Evolutionary conservation across 2,888 invertebrate genomes (phyloP).

Genomic region (Globia sparganii): DNA sequence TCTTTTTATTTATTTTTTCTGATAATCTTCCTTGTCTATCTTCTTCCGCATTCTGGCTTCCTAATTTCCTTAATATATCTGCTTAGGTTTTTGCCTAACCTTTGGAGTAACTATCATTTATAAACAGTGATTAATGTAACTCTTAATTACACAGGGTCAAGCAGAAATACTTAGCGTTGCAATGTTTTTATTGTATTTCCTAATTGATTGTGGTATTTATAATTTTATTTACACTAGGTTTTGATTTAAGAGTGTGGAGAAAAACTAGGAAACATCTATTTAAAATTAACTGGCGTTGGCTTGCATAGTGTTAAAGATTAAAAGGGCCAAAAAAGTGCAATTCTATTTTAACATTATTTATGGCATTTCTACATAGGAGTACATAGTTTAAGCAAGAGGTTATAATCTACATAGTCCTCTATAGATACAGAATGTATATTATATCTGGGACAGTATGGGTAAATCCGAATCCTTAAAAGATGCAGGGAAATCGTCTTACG

Average conservation of each 20-base stretch:
- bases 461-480: neutral
- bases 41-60: neutral
- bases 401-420: neutral
- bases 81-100: neutral
- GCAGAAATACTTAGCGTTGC: neutral
- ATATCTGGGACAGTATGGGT: neutral
- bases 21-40: neutral
- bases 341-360: neutral
- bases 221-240: neutral
- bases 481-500: neutral
- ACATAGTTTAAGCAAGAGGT: neutral
- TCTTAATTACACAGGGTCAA: conserved; percentile 30
- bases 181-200: conserved; percentile 1
- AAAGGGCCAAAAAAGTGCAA: neutral
- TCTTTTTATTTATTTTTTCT: neutral
- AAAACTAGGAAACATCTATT: neutral
- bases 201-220: conserved; percentile 12
- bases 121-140: conserved; percentile 15
- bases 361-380: neutral
- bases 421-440: neutral
- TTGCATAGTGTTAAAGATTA: too few species aligned
- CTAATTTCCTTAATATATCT: neutral
- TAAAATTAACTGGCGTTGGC: neutral
- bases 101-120: neutral
- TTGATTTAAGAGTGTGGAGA: neutral